Evolutionary conservation across 53 echinoderm and acorn worm species (phyloP).

Genomic region (Stichopus horrens): DNA sequence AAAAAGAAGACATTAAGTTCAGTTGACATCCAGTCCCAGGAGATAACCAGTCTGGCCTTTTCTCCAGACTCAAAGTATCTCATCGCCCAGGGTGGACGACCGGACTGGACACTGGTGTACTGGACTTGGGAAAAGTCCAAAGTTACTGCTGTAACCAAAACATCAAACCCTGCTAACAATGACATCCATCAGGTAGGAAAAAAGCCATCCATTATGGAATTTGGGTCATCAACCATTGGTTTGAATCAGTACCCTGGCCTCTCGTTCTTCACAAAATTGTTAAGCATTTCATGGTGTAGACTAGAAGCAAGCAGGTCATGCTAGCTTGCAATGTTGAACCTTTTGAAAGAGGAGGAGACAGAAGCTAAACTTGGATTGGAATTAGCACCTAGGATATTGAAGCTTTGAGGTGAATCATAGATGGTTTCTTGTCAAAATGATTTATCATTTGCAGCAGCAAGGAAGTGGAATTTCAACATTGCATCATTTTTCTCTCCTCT

Average conservation of each 20-base stretch:
- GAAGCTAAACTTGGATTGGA: too few relatives aligned
- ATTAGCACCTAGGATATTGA: too few relatives aligned
- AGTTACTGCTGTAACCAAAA: conserved; percentile 97
- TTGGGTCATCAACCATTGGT: not conserved
- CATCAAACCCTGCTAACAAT: conserved; percentile 91
- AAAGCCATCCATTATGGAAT: not conserved
- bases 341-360: too few relatives aligned
- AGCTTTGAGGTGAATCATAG: too few relatives aligned
- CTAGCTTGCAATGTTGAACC: too few relatives aligned
- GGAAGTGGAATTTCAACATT: too few relatives aligned
- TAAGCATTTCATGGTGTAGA: too few relatives aligned
- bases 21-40: conserved; percentile 85
- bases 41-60: conserved; percentile 92
- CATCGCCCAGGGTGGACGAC: conserved; percentile 96
- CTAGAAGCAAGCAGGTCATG: too few relatives aligned
- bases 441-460: too few relatives aligned
- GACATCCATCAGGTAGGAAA: conserved; percentile 88
- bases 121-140: conserved; percentile 99
- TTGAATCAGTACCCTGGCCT: too few relatives aligned
- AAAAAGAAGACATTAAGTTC: conserved; percentile 92
- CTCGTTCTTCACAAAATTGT: too few relatives aligned
- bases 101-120: conserved; percentile 98
- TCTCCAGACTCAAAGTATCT: conserved; percentile 98
- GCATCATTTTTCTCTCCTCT: not conserved
- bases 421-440: too few relatives aligned